Conservation (phyloP, 1,140 invertebrate genomes). For the Ceratina calcarata region DNA sequence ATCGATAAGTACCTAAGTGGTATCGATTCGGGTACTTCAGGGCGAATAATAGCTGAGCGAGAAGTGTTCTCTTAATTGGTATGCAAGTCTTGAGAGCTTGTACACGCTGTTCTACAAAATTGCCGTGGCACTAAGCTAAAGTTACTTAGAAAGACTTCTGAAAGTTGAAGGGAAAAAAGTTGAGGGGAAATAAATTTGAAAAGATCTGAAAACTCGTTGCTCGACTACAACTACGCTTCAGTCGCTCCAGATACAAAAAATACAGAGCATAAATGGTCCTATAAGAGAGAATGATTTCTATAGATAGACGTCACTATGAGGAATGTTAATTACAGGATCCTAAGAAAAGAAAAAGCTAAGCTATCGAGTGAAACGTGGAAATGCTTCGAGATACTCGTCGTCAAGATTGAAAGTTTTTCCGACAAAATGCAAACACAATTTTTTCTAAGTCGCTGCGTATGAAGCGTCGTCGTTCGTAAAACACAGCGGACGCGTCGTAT, state of each 20-base stretch:
- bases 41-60: slow-evolving; percentile 56
- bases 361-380: slow-evolving; percentile 9
- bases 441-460: too few species aligned
- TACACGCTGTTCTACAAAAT: slow-evolving; percentile 55
- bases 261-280: slow-evolving; percentile 29
- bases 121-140: slow-evolving; percentile 49
- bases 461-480: too few species aligned
- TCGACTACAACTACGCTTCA: slow-evolving; percentile 50
- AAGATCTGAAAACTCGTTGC: not conserved
- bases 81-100: slow-evolving; percentile 63
- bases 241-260: slow-evolving; percentile 45
- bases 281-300: slow-evolving; percentile 38
- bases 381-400: slow-evolving; percentile 18
- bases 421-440: not conserved
- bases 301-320: slow-evolving; percentile 54
- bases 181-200: not conserved
- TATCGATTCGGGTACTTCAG: slow-evolving; percentile 60
- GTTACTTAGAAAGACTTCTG: slow-evolving; percentile 54
- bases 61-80: slow-evolving; percentile 62
- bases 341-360: slow-evolving; percentile 33
- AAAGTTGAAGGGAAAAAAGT: not conserved
- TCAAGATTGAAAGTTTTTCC: slow-evolving; percentile 17
- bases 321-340: slow-evolving; percentile 40
- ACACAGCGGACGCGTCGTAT: too few species aligned
- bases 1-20: slow-evolving; percentile 55